Base-by-base conservation (phyloP, 53 echinoderm and acorn worm genomes). In the Zoroaster sp. region DNA sequence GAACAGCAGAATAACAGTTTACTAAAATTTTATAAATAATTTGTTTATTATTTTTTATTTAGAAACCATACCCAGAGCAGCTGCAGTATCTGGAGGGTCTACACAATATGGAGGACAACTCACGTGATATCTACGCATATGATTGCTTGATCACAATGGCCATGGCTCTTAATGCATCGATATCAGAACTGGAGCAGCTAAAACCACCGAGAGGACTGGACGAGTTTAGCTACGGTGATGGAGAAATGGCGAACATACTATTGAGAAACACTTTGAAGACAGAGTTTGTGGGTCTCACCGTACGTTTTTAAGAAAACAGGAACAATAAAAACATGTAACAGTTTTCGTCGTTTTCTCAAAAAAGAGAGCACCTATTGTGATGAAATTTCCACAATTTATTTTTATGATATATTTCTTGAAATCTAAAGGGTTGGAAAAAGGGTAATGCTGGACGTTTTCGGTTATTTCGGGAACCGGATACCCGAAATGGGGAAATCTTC, bases 131-230 rank as follows among this genome's bases (percentile, higher is more conserved):
- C 39, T 92, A 92, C 63, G 82, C 92, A 46, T 92, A 92, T 53
- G 92, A 92, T 69, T 88, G 81, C 42, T 75, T 92, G 74, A 73
- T 92, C 35, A 83, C 92, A 33, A 88, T 92, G 83, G 92, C 92
- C 20, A 5, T 92, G 54, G 82, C 88, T n/a, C 92, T 92, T 12
- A 92, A 92, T 75, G 40, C 88, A 18, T 88, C 92, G 23, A 92
- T 88, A 66, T 32, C 45, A 9, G 92, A 92, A 8, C 75, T 92
- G 33, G 23, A 77, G 67, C 53, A 66, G 67, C 54, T 87, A 40
- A 55, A 20, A 28, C 73, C 63, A 35, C 72, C 70, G 47, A 52
- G 63, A 35, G 18, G 67, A 44, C 72, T 89, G 66, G 51, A 80
- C 79, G 54, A 89, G 71, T 79, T 80, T 70, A 70, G 59, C 36